These are phyloP conservation scores for Anseranas semipalmata DNA, from an alignment of 2,113 vertebrate species.

Conservation along the genomic window DNA sequence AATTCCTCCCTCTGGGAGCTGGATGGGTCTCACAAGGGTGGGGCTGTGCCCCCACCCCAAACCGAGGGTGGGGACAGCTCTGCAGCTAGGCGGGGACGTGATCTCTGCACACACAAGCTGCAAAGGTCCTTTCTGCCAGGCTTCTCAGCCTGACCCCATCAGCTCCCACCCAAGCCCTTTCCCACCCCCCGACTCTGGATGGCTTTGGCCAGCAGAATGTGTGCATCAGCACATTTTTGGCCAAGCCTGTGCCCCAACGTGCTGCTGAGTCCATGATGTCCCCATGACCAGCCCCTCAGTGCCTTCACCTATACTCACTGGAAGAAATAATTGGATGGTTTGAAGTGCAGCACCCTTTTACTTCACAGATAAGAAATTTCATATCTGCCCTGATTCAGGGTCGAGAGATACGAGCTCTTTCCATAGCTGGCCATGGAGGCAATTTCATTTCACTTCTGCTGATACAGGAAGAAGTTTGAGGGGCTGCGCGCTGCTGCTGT, in stretches of 20 bases:
- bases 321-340: constrained; percentile 66
- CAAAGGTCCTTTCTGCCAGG: neutral
- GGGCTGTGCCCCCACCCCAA: neutral
- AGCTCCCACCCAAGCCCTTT: neutral
- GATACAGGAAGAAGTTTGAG: neutral
- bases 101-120: neutral
- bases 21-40: neutral
- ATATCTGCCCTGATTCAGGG: constrained; percentile 55
- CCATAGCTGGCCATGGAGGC: neutral
- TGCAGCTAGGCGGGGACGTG: rapidly evolving
- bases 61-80: neutral
- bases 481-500: neutral
- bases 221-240: neutral
- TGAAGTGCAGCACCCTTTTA: constrained; percentile 58
- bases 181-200: neutral
- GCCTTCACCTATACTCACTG: constrained; percentile 28
- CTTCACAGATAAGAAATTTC: constrained; percentile 67
- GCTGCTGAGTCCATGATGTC: neutral
- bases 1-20: neutral
- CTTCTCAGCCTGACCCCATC: neutral
- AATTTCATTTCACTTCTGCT: constrained; percentile 66
- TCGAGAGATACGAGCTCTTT: constrained; percentile 24
- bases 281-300: neutral
- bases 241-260: neutral
- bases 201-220: rapidly evolving